Conservation (phyloP, 2,797 vertebrate genomes). For the Neosalanx taihuensis region DNA sequence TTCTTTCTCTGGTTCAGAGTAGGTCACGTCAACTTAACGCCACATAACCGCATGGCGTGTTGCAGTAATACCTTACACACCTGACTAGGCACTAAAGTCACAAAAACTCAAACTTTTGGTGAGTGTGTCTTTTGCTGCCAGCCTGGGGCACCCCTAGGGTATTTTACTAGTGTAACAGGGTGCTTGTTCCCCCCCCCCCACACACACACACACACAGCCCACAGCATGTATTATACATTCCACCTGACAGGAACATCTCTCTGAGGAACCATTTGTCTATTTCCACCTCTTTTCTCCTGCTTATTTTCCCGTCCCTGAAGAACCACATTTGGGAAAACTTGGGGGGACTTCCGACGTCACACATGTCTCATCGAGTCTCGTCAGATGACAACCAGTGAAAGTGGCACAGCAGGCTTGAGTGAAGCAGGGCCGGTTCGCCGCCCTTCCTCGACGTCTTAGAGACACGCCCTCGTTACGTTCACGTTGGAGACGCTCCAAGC, state of each 20-base stretch:
- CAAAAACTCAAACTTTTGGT: neutral
- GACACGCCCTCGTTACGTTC: conserved; percentile 61
- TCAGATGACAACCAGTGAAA: conserved; percentile 2
- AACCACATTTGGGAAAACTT: conserved; percentile 45
- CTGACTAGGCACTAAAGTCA: conserved; percentile 9
- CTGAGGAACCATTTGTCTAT: conserved; percentile 52
- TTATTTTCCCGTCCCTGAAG: conserved; percentile 35
- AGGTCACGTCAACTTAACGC: neutral
- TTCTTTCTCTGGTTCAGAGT: neutral
- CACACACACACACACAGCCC: neutral
- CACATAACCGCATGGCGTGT: conserved; percentile 18
- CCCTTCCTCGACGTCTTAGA: conserved; percentile 31
- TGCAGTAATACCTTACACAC: conserved; percentile 6
- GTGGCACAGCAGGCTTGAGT: conserved; percentile 34
- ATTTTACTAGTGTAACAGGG: conserved; percentile 46
- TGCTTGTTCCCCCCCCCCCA: conserved; percentile 57
- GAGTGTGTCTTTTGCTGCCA: conserved; percentile 49
- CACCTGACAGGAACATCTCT: conserved; percentile 58
- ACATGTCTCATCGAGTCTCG: neutral
- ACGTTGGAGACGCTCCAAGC: conserved; percentile 64
- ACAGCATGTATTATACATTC: conserved; percentile 67
- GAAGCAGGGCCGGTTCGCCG: conserved; percentile 47
- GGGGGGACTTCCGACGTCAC: conserved; percentile 39
- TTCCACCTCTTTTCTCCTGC: conserved; percentile 25
- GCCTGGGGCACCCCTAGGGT: conserved; percentile 52